Percentiles rank a stretch among this genome's conserved stretches.
These are phyloP conservation scores for Pandemis corylana DNA, from an alignment of 2,888 invertebrate species.

Conservation along the genomic window DNA sequence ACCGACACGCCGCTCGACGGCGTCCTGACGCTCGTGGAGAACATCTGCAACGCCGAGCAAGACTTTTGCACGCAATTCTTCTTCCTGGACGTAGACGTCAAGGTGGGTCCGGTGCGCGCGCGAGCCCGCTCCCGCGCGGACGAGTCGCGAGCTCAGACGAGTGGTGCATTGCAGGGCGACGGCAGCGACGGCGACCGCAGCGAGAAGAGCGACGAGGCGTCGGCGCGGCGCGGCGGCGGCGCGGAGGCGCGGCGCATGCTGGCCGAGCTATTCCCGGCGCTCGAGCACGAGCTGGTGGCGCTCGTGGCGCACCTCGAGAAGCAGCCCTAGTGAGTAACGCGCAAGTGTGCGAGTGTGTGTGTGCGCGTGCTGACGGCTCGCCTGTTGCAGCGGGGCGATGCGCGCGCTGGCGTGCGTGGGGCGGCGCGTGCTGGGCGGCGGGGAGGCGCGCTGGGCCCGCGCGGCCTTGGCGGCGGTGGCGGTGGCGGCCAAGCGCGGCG, in stretches of 20 bases:
- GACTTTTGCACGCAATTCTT: slow-evolving; percentile 97
- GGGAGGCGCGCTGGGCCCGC: slow-evolving; percentile 68
- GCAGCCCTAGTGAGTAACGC: slow-evolving; percentile 91
- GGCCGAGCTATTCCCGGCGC: slow-evolving; percentile 93
- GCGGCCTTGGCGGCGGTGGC: slow-evolving; percentile 69
- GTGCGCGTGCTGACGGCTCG: not conserved
- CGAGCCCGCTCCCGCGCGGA: not conserved
- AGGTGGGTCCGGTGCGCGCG: slow-evolving; percentile 54
- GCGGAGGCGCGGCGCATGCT: slow-evolving; percentile 92
- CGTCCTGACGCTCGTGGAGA: slow-evolving; percentile 93
- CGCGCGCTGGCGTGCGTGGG: slow-evolving; percentile 96
- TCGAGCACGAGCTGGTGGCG: slow-evolving; percentile 93
- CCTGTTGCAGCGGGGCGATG: slow-evolving; percentile 91
- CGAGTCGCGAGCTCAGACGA: not conserved
- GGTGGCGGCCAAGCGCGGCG: slow-evolving; percentile 83
- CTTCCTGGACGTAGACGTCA: slow-evolving; percentile 87
- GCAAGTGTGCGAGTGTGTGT: not conserved
- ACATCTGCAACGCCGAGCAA: slow-evolving; percentile 96
- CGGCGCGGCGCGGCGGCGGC: slow-evolving; percentile 50
- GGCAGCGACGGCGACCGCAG: slow-evolving; percentile 55
- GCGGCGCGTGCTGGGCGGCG: slow-evolving; percentile 95
- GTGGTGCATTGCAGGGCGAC: slow-evolving; percentile 49
- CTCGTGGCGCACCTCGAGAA: slow-evolving; percentile 95
- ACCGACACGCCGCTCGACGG: slow-evolving; percentile 57
- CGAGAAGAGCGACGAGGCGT: slow-evolving; percentile 47